Conservation (phyloP, 1,140 invertebrate genomes). For the Pinna nobilis region DNA sequence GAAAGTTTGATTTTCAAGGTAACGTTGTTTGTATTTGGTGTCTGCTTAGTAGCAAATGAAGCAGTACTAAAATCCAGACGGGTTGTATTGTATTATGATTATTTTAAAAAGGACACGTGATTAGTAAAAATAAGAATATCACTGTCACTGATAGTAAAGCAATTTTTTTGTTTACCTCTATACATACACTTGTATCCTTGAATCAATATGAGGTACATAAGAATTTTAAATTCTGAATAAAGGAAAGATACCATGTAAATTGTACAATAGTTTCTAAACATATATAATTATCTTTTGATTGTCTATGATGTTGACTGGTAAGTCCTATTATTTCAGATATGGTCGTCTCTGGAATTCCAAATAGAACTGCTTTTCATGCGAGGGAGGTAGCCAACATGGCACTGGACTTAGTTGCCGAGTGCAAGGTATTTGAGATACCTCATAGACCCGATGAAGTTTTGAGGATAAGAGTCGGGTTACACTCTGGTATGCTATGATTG, state of each 20-base stretch:
- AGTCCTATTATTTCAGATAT: conserved; percentile 52
- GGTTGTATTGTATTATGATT: too few species aligned
- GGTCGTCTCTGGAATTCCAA: conserved; percentile 64
- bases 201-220: too few species aligned
- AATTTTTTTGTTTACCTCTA: too few species aligned
- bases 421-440: conserved; percentile 77
- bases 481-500: conserved; percentile 53
- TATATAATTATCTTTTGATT: too few species aligned
- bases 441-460: conserved; percentile 70
- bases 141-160: too few species aligned
- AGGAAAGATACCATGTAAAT: too few species aligned
- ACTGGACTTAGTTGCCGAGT: conserved; percentile 77
- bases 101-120: too few species aligned
- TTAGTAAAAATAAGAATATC: too few species aligned
- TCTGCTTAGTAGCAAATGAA: neutral
- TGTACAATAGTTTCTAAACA: too few species aligned
- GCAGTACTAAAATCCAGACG: neutral
- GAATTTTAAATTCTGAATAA: too few species aligned
- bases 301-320: too few species aligned
- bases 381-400: conserved; percentile 80
- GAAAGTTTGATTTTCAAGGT: neutral
- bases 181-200: too few species aligned
- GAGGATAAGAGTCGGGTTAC: conserved; percentile 59
- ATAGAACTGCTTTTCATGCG: conserved; percentile 74
- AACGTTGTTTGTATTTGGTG: neutral